Base-by-base conservation (phyloP, 2,888 invertebrate species). In the Monochamus alternatus region DNA sequence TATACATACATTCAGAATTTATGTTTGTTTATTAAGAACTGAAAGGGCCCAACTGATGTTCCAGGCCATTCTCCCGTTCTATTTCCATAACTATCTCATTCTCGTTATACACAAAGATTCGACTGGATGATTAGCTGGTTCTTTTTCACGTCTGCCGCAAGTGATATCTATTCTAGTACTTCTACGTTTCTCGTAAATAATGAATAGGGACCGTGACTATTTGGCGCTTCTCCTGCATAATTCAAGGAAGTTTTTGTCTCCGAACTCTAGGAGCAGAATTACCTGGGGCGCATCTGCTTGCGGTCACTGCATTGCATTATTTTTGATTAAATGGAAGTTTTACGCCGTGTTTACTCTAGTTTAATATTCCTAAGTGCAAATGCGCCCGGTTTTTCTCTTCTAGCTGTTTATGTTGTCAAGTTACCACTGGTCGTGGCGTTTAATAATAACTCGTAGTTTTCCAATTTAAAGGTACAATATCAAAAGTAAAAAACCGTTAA, bases 201-300 rank as follows among this genome's bases (percentile, higher is more conserved):
- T 78, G 78, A 81, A 82, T 82, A 80, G 80, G 78, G 78, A 75
- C 78, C 77, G 80, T 70, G 80, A 81, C 80, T 80, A 75, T 73
- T 70, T 77, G 78, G 79, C 78, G 77, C 78, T 51, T 71, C 81
- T 81, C 68, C 68, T 82, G 77, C 82, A 83, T 83, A 81, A 83
- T 83, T 83, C 82, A 82, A 76, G 74, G 75, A 78, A 14, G 52
- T 71, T 81, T 81, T 81, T 80, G 80, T 83, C 80, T 81, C 79
- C 78, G 78, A 79, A 77, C 76, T 82, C 76, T 72, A 78, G 77
- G 75, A 78, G 82, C 82, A 7, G 7, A 82, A 83, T 83, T 83
- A 83, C 82, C 83, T 82, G 78, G 75, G 80, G 78, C 79, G 78
- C 81, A 83, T 80, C 83, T 82, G 81, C 77, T 73, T 75, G 72